Percentiles rank a stretch among this genome's conserved stretches.
These are phyloP conservation scores for Drosophila prolongata DNA, from an alignment of 2,888 invertebrate species.

Conservation along the genomic window DNA sequence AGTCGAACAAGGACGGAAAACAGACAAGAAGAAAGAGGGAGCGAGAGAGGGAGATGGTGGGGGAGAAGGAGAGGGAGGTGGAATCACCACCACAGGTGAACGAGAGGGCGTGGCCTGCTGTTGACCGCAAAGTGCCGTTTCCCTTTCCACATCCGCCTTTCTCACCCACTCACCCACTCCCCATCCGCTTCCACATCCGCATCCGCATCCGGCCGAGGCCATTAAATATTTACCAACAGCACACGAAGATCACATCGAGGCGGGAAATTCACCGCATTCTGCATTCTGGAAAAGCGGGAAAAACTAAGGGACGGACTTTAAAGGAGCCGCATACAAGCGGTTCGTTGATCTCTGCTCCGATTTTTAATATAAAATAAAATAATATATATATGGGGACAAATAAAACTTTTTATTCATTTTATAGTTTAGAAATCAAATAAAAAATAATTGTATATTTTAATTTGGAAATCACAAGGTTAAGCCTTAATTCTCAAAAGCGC, in stretches of 20 bases:
- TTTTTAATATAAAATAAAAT: no score
- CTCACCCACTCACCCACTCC: constrained; percentile 1
- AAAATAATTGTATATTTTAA: no score
- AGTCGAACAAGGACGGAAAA: constrained; percentile 1
- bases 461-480: no score
- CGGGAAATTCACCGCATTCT: constrained; percentile 3
- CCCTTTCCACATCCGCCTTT: constrained; percentile 66
- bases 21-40: neutral
- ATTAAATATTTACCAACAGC: constrained; percentile 26
- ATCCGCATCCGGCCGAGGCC: constrained; percentile 16
- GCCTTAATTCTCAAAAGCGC: no score
- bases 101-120: constrained; percentile 49
- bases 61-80: constrained; percentile 15
- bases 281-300: neutral
- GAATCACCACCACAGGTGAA: constrained; percentile 10
- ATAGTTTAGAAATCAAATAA: no score
- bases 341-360: no score
- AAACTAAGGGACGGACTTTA: neutral
- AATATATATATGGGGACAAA: no score
- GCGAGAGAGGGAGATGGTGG: neutral
- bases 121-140: constrained; percentile 77
- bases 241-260: constrained; percentile 9
- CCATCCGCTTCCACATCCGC: neutral
- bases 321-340: neutral
- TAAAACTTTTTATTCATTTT: no score